Percentiles rank a stretch among this genome's conserved stretches.
These are phyloP conservation scores for Rhagoletis zephyria DNA, from an alignment of 1,140 invertebrate genomes.

Conservation along the genomic window DNA sequence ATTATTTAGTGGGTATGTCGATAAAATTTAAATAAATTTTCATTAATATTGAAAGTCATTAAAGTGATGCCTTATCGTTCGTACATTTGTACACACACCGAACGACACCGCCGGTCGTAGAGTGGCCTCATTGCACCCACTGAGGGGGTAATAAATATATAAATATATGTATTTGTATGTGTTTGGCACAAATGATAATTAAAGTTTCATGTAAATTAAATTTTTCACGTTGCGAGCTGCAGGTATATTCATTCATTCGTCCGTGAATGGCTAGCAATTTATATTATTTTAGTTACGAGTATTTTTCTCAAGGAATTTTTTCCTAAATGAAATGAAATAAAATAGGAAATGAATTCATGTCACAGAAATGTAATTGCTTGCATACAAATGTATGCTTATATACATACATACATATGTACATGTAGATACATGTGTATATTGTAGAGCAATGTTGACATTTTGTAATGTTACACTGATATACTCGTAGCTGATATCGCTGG, in stretches of 20 bases:
- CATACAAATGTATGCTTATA: not conserved
- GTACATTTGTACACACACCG: not conserved
- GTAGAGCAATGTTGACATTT: too few relatives aligned
- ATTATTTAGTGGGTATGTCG: not conserved
- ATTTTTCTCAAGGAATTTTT: not conserved
- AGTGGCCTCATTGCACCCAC: not conserved
- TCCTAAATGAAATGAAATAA: constrained; percentile 19
- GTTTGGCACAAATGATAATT: constrained; percentile 39
- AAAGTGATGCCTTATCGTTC: constrained; percentile 19
- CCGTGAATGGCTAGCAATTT: not conserved
- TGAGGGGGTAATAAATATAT: not conserved
- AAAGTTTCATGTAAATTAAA: constrained; percentile 48
- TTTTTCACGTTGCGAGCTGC: constrained; percentile 20
- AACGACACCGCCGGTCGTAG: not conserved
- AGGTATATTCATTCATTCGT: not conserved
- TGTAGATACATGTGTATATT: too few relatives aligned
- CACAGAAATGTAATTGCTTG: not conserved
- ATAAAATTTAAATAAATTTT: constrained; percentile 41
- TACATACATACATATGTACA: not conserved
- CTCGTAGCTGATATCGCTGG: too few relatives aligned
- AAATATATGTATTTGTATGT: not conserved
- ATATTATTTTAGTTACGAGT: not conserved
- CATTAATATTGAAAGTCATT: constrained; percentile 45
- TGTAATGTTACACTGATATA: too few relatives aligned
- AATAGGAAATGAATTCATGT: constrained; percentile 14